Conservation (phyloP, 1,140 invertebrate genomes). For the Drosophila kepulauana region DNA sequence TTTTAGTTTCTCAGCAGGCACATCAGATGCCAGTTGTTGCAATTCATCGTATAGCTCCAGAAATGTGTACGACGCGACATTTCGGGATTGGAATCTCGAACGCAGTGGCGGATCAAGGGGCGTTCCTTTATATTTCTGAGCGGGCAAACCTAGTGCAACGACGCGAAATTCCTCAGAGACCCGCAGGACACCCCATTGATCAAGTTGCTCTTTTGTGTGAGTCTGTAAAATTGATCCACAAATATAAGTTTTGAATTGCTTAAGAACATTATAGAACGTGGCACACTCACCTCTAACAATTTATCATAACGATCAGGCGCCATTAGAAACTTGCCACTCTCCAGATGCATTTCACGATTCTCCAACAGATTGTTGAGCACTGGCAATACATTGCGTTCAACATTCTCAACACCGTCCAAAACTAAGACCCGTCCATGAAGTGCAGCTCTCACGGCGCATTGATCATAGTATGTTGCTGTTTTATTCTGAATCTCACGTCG, state of each 20-base stretch:
- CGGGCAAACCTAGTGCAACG: slow-evolving; percentile 94
- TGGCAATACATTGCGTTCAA: slow-evolving; percentile 98
- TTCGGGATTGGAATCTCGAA: slow-evolving; percentile 96
- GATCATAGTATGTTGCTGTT: slow-evolving; percentile 96
- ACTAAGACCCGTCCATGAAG: slow-evolving; percentile 94
- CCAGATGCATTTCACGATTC: slow-evolving; percentile 99
- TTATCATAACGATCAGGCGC: slow-evolving; percentile 95
- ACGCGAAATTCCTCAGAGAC: slow-evolving; percentile 97
- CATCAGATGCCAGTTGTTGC: slow-evolving; percentile 86
- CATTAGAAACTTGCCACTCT: slow-evolving; percentile 97
- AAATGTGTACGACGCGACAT: slow-evolving; percentile 89
- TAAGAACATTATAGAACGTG: too few species aligned
- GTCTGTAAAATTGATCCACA: slow-evolving; percentile 84
- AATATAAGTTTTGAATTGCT: too few species aligned
- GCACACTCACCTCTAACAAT: slow-evolving; percentile 89
- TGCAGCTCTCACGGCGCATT: slow-evolving; percentile 97
- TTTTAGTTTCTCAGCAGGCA: slow-evolving; percentile 87
- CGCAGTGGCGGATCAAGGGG: slow-evolving; percentile 97
- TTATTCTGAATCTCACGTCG: slow-evolving; percentile 95
- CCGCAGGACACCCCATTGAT: slow-evolving; percentile 94
- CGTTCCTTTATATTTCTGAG: slow-evolving; percentile 95
- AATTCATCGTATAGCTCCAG: slow-evolving; percentile 88
- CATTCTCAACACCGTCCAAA: slow-evolving; percentile 99
- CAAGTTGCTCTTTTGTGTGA: slow-evolving; percentile 87
- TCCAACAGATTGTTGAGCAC: slow-evolving; percentile 99